Conservation (phyloP, 2,797 vertebrate species). For the Mormyrops boulengeri region DNA sequence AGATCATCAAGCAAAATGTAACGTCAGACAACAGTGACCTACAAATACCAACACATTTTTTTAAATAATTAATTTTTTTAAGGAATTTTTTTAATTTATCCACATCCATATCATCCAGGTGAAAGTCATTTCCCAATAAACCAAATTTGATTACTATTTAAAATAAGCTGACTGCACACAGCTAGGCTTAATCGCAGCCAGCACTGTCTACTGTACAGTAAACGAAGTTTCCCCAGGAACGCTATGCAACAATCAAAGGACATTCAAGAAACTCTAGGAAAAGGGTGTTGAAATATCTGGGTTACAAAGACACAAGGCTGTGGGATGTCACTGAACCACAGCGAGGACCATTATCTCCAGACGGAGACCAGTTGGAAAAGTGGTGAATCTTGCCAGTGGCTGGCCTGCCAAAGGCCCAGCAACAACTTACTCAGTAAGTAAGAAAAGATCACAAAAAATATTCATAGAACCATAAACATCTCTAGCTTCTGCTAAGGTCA, state of each 20-base stretch:
- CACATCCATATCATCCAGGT: neutral
- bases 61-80: neutral
- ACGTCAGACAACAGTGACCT: neutral
- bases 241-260: neutral
- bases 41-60: neutral
- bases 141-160: neutral
- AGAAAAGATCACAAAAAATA: neutral
- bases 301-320: neutral
- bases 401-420: neutral
- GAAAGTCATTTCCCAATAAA: neutral
- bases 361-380: neutral
- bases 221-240: neutral
- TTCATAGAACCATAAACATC: neutral
- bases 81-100: neutral
- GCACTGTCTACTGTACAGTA: neutral
- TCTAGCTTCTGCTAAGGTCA: neutral
- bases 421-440: neutral
- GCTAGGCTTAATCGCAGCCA: neutral
- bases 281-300: neutral
- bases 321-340: neutral
- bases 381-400: neutral
- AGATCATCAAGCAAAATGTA: neutral
- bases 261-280: neutral
- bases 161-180: neutral
- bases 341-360: neutral